Base-by-base conservation (phyloP, 1,140 invertebrate genomes). In the Manduca sexta region DNA sequence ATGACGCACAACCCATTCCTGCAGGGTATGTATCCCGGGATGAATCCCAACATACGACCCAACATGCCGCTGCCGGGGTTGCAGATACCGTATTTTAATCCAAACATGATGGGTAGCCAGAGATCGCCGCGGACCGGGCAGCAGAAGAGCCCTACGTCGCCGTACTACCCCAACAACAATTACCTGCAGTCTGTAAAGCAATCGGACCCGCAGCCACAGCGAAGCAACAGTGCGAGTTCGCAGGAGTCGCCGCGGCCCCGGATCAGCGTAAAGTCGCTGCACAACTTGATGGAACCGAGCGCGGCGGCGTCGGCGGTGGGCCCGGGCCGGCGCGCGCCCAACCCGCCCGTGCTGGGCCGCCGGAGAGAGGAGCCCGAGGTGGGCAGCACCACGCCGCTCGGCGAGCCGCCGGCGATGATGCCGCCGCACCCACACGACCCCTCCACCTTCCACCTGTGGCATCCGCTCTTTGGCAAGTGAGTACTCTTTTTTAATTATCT, bases 201-300 rank as follows among this genome's bases (percentile, higher is more conserved):
- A 17, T 52, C 69, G 1, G 78, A 84, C 43, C 43, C 52, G 35
- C 63, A 67, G 45, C 45, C 62, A 37, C 63, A 70, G 17, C 57
- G 74, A 13, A 71, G 62, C 30, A 61, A 53, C 26, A 67, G 64
- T 41, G 49, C 69, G n/a, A 52, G 65, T 11, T 71, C 75, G 10
- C 74, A 79, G 52, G 78, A 81, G 18, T 86, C 88, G 47, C 84
- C 87, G 49, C 84, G 88, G 45, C 88, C 88, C 29, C 65, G 88
- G 41, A 88, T 90, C 33, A 88, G 87, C 57, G 89, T 89, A 30
- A 90, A 89, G 57, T 88, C 88, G n/a, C 81, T 89, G 18, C 87
- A 88, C 21, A 89, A 90, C 69, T 70, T 90, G 18, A 52, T 89
- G 63, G 86, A 89, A 51, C 88, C 88, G 12, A 53, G 63, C 17